Evolutionary conservation across 2,888 invertebrate genomes (phyloP), one percentile per base, ranked within the genome.

Genomic region (Petrolisthes cinctipes): DNA sequence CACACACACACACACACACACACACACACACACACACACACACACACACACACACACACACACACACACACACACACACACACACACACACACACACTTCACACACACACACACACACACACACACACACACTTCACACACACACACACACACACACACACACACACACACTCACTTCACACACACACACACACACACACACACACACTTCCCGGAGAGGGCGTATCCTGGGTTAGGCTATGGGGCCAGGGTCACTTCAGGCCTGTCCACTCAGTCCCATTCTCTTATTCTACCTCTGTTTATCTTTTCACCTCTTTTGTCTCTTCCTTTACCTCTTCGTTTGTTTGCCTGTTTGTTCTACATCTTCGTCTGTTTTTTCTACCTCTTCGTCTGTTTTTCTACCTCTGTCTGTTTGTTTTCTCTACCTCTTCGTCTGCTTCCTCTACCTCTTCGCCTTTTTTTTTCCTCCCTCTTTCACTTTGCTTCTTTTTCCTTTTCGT

Each of bases 21-120:
- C 73, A 20, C 73, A 73, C 73, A 73, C 73, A 73, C 73, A 73
- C 73, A 73, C 73, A 73, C 73, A 73, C 73, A 73, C 73, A 73
- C 73, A 73, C 73, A 73, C 73, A 73, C 73, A 73, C 73, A 73
- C 73, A 73, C 73, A 73, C 73, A 73, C 73, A 73, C 73, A 73
- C 73, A 73, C 73, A 73, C 73, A 73, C 73, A 73, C 73, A 73
- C 73, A 73, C 73, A 73, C 73, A 73, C 73, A 73, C 73, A 73
- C 73, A 73, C 73, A 73, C 73, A 73, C 73, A 73, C 73, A 73
- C 75, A 75, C 4, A 76, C 5, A 51, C 11, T n/a, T 23, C 76
- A 76, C 51, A 76, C 23, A 76, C 76, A 14, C 75, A 23, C 76
- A 76, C 11, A 76, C 14, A 76, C 76, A 37, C 37, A 61, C 61